Percentiles rank a stretch among this genome's conserved stretches.
These are phyloP conservation scores for Helostoma temminkii DNA, from an alignment of 2,797 vertebrate genomes.

Conservation along the genomic window DNA sequence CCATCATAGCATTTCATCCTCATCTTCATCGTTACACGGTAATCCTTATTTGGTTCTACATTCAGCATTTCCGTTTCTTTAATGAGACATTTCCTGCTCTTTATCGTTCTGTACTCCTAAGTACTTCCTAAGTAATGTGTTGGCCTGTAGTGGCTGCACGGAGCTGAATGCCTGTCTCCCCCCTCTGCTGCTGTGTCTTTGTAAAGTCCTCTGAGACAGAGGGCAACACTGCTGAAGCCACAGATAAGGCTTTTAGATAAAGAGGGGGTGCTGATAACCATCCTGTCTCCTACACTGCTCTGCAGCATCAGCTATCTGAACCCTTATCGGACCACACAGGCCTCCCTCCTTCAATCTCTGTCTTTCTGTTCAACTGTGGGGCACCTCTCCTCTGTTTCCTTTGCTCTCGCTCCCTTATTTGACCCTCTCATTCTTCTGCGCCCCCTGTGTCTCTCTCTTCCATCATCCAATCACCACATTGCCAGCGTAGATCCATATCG, in stretches of 20 bases:
- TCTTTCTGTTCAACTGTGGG: constrained; percentile 15
- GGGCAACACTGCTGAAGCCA: constrained; percentile 42
- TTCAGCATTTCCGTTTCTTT: no score
- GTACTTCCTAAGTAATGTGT: background rate
- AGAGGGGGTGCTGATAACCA: constrained; percentile 38
- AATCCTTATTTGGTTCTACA: no score
- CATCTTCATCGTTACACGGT: no score
- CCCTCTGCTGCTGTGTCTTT: constrained; percentile 46
- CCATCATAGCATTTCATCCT: no score
- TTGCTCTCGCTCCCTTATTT: constrained; percentile 9
- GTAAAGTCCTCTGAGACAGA: constrained; percentile 59
- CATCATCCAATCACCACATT: constrained; percentile 26
- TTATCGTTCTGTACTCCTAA: no score
- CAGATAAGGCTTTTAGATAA: constrained; percentile 57
- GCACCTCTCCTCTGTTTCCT: constrained; percentile 1
- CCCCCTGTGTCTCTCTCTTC: constrained; percentile 1
- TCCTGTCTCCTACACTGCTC: constrained; percentile 25
- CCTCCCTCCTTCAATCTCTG: constrained; percentile 23
- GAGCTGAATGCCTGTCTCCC: background rate
- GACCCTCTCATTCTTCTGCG: constrained; percentile 18
- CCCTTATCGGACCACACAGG: constrained; percentile 58
- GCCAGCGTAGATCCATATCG: constrained; percentile 36
- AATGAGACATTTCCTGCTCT: background rate
- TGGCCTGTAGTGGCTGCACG: background rate
- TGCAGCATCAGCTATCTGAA: constrained; percentile 39